Base-by-base conservation (phyloP, 2,113 vertebrate genomes). In the Antechinus flavipes region DNA sequence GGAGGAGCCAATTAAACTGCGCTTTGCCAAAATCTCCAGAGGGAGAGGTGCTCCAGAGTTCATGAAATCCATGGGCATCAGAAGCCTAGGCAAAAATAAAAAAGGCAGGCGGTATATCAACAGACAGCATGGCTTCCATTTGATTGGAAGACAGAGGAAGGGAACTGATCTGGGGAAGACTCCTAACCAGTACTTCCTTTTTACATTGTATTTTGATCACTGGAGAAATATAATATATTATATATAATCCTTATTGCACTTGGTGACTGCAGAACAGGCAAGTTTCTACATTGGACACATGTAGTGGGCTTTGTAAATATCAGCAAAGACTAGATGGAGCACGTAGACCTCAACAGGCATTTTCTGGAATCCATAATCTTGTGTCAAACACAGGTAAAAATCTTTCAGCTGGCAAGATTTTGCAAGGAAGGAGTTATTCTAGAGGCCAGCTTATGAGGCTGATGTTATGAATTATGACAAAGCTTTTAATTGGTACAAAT, bases 401-500 rank as follows among this genome's bases (percentile, higher is more conserved):
- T 76, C 49, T 52, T 92, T 93, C 25, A 35, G 6, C 68, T 35
- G 4, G 53, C 27, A 55, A 49, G 1, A 1, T 61, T 42, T 84
- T 61, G 22, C 22, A 61, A 8, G 27, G 19, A 56, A 58, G 24
- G 25, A 47, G 46, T 53, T 35, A 52, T 27, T 96, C 93, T 94
- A 90, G 89, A 11, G 24, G 19, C 92, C 30, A 55, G 94, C 2
- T 56, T 54, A 22, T 46, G 55, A 90, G 27, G 50, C 50, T 52
- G 50, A 52, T 10, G 50, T 52, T 7, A 52, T 52, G 50, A 2
- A 52, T 5, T 90, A 53, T 8, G 11, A 24, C 68, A 14, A 56
- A 94, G 52, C 89, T 30, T 90, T 96, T 92, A 94, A 14, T 54
- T 54, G 68, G 56, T 10, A 56, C 89, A 91, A 95, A 96, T 49